Base-by-base conservation (phyloP, 2,888 invertebrate species). In the Cataglyphis albicans region DNA sequence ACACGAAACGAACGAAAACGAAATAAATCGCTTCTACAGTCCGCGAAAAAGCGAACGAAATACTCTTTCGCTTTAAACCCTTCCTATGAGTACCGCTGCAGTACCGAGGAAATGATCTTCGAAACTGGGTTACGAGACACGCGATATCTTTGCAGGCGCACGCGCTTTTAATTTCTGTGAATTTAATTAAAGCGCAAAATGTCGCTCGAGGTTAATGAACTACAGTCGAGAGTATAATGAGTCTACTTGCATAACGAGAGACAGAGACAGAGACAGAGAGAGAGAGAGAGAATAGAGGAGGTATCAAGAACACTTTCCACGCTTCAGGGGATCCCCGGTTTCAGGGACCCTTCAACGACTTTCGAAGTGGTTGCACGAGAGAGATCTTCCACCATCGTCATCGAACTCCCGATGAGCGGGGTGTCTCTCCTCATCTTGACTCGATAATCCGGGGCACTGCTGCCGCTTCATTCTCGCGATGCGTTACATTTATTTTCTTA, bases 241-340 rank as follows among this genome's bases (percentile, higher is more conserved):
- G 87, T 84, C 83, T 87, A 84, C 48, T 84, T 81, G 73, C 78
- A 70, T 89, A 90, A 90, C 68, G 87, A 88, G 86, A 82, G 83
- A 82, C n/a, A 67, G 38, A 38, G 38, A 41, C 12, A 12, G 3
- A 41, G 41, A 41, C 12, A 41, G 38, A 41, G 41, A 12, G 3
- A 41, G 41, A 41, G 41, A 41, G 12, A 82, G 83, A 82, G 52
- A 68, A 4, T 67, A 25, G 32, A 72, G 82, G 67, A 85, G 87
- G 78, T 84, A 88, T 89, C 88, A 86, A 85, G 86, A 87, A 84
- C 85, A 85, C 86, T 89, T 88, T 85, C 82, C 84, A 29, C 81
- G 88, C 88, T 84, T 52, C 48, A 52, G 48, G n/a, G n/a, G 48
- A 81, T 83, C 81, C 85, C 82, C 72, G 76, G 76, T 89, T 88